Percentiles rank a stretch among this genome's conserved stretches.
These are phyloP conservation scores for Lepus oiostolus DNA, from an alignment of 2,797 vertebrate genomes.

Conservation along the genomic window DNA sequence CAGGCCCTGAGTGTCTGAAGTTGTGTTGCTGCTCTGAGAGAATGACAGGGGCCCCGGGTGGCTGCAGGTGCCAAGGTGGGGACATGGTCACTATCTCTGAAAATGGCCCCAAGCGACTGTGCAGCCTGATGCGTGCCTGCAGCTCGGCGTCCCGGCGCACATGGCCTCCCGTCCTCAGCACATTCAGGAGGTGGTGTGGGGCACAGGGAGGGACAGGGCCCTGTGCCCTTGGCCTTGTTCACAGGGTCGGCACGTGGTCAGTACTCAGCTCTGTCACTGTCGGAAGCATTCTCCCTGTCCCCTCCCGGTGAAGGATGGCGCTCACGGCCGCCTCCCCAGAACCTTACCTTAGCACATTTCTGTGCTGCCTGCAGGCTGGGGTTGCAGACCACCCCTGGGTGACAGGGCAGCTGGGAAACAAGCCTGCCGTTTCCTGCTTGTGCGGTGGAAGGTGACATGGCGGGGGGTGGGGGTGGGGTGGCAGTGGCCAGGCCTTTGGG, in stretches of 20 bases:
- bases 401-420: background rate
- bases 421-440: background rate
- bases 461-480: background rate
- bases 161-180: background rate
- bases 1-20: background rate
- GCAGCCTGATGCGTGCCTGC: background rate
- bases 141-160: background rate
- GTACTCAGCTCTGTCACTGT: background rate
- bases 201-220: background rate
- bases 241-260: too few relatives aligned
- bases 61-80: background rate
- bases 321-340: background rate
- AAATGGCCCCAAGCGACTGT: background rate
- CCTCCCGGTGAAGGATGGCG: background rate
- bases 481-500: background rate
- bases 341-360: too few relatives aligned
- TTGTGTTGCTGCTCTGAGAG: background rate
- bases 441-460: background rate
- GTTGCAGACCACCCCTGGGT: fast-evolving
- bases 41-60: background rate
- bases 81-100: background rate
- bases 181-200: background rate
- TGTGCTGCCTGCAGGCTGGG: background rate
- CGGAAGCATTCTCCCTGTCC: background rate
- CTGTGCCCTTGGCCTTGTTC: too few relatives aligned